Conservation (phyloP, 2,888 invertebrate species). For the Yponomeuta sedellus region DNA sequence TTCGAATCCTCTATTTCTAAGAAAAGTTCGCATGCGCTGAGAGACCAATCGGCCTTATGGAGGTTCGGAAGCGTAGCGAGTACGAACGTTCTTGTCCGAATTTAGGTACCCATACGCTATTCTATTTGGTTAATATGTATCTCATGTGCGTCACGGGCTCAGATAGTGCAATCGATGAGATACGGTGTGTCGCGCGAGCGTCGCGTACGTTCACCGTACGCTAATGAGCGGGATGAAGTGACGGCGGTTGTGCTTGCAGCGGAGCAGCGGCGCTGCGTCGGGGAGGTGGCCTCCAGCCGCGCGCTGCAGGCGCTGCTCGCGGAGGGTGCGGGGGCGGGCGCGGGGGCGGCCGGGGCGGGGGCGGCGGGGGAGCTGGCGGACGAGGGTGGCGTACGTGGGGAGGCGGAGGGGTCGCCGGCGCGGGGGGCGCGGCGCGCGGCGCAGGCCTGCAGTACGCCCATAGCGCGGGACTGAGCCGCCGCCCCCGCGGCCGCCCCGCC, state of each 20-base stretch:
- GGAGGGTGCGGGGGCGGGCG: slow-evolving; percentile 21
- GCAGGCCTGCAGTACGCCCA: slow-evolving; percentile 66
- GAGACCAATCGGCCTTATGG: no score
- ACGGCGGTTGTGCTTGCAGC: slow-evolving; percentile 38
- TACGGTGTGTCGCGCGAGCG: no score
- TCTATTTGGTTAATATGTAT: no score
- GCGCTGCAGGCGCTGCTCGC: slow-evolving; percentile 53
- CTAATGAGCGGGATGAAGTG: background rate
- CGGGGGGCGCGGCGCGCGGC: slow-evolving; percentile 27
- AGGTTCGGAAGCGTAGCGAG: no score
- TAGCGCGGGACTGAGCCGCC: slow-evolving; percentile 43
- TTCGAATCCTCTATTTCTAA: no score
- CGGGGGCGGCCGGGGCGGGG: slow-evolving; percentile 19
- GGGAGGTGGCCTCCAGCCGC: slow-evolving; percentile 59
- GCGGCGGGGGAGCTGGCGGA: slow-evolving; percentile 24
- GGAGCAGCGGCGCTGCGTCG: slow-evolving; percentile 67
- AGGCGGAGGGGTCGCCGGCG: slow-evolving; percentile 34
- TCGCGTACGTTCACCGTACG: no score
- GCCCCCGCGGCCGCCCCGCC: slow-evolving; percentile 5
- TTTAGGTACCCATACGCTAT: no score
- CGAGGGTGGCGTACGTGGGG: slow-evolving; percentile 31
- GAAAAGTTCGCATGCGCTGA: no score
- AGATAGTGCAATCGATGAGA: no score
- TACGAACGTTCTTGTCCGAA: no score
- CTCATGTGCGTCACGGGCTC: no score